Base-by-base conservation (phyloP, 2,888 invertebrate genomes). In the Ennomos fuscantarius region DNA sequence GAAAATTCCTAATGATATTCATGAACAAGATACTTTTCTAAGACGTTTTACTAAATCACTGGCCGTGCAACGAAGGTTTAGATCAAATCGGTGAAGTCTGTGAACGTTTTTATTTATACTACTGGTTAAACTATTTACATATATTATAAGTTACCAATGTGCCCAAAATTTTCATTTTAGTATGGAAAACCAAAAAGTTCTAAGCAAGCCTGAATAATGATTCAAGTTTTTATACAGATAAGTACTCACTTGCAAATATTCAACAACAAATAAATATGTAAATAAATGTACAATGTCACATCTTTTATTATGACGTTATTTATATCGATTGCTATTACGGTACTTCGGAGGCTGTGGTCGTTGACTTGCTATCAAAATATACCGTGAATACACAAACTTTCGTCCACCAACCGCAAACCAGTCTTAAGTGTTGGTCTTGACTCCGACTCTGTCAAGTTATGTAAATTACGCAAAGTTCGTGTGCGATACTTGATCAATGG, bases 391-490 rank as follows among this genome's bases (percentile, higher is more conserved):
- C 71, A 84, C 74, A 76, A 79, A 76, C 69, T 84, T 83, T 75
- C 47, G 76, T 81, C 34, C 45, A 36, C 15, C 44, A 56, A 34
- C 41, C 46, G 12, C 51, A 78, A 82, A 87, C 87, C 78, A 74
- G 84, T 82, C 84, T 81, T 68, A 79, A 84, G 82, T 89, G 81
- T 87, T 82, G 84, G 78, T 86, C 79, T 87, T 81, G 79, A 78
- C 72, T 83, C 78, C 85, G 51, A 57, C 52, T 54, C 49, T 66
- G 87, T 86, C 86, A 80, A 85, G 88, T 91, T 92, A 92, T 92
- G 91, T 89, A 87, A 92, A 92, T 92, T 82, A 84, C 72, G 78
- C 78, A 79, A 82, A 86, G 79, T 82, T 76, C 68, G 72, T 80
- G 84, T 85, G 86, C 80, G 76, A 87, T 86, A 87, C 81, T 79